Evolutionary conservation across 2,888 invertebrate genomes (phyloP), one percentile per base, ranked within the genome.

Genomic region (Hedychridium roseum): DNA sequence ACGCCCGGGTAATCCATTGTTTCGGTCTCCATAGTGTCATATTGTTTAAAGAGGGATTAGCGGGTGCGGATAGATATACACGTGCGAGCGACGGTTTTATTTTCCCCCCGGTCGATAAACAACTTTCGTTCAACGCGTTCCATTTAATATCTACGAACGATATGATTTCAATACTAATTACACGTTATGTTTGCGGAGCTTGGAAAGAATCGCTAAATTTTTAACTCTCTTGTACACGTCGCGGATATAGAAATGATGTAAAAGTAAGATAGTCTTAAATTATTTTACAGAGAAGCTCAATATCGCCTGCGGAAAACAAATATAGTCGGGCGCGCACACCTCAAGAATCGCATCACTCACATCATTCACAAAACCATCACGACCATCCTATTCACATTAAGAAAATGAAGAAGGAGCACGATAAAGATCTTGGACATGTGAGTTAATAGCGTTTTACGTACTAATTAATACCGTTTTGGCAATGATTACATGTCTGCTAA

Each of bases 231-330:
- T 9, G 9, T 23, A n/a, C n/a, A n/a, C n/a, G n/a, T n/a, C n/a
- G n/a, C n/a, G n/a, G n/a, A n/a, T n/a, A n/a, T n/a, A n/a, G n/a
- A n/a, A n/a, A n/a, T n/a, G n/a, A n/a, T n/a, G n/a, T n/a, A n/a
- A n/a, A n/a, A n/a, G n/a, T n/a, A n/a, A n/a, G n/a, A n/a, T n/a
- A n/a, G n/a, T n/a, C n/a, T n/a, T n/a, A 23, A 5, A 9, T 23
- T 16, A 11, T 14, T 35, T 81, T 81, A 51, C 85, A 92, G 91
- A 85, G 89, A 77, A 91, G 89, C 82, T 91, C 91, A 68, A 90
- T 92, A 82, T 92, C 92, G 54, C 92, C 92, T 20, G 90, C 88
- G 50, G 91, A n/a, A n/a, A n/a, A 92, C 80, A 92, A 92, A 79
- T 92, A 91, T 77, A 78, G 67, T 41, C 84, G 91, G 77, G 87